Evolutionary conservation across 1,140 invertebrate genomes (phyloP).

Genomic region (Trachymyrmex cornetzi): DNA sequence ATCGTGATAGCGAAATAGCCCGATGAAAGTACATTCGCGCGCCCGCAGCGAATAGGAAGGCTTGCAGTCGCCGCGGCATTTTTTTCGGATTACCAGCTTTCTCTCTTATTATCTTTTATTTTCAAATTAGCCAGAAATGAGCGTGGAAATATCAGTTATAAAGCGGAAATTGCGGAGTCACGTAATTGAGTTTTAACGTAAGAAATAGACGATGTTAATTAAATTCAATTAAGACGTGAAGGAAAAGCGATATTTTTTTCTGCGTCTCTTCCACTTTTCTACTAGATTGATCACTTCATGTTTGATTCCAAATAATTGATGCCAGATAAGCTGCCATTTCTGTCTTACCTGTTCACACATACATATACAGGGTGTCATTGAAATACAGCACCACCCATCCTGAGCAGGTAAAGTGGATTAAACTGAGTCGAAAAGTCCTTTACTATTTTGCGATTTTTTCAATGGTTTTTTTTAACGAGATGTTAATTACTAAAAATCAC

Average conservation of each 20-base stretch:
- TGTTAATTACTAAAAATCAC: too few species aligned
- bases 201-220: neutral
- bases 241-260: neutral
- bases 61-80: neutral
- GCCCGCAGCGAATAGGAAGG: neutral
- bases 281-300: too few species aligned
- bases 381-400: too few species aligned
- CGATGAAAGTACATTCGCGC: conserved; percentile 2
- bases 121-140: conserved; percentile 18
- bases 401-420: too few species aligned
- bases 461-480: too few species aligned
- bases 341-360: too few species aligned
- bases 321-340: too few species aligned
- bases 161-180: neutral
- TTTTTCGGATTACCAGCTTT: conserved; percentile 15
- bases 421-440: too few species aligned
- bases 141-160: neutral
- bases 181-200: neutral
- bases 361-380: too few species aligned
- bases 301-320: too few species aligned
- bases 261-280: neutral
- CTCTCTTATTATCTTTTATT: conserved; percentile 48
- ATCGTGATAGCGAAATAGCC: neutral
- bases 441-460: too few species aligned
- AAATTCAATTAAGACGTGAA: neutral